These are phyloP conservation scores for Apantesis nais DNA, from an alignment of 2,888 invertebrate species.

Conservation along the genomic window DNA sequence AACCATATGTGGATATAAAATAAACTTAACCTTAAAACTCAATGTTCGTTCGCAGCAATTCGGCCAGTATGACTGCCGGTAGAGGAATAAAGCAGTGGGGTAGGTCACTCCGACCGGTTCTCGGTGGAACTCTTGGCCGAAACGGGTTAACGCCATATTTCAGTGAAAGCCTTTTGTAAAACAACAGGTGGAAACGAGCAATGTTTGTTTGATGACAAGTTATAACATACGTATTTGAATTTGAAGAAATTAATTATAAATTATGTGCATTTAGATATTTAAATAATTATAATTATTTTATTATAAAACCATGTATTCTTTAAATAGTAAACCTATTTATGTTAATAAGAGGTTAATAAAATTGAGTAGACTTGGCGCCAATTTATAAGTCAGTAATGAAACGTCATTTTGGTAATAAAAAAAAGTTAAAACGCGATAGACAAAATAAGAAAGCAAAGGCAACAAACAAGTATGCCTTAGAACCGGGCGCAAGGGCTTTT, in stretches of 20 bases:
- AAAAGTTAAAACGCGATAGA: constrained; percentile 42
- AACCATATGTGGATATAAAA: constrained; percentile 5
- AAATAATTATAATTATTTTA: no score
- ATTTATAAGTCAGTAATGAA: background rate
- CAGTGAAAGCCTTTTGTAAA: constrained; percentile 44
- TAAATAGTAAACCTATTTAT: no score
- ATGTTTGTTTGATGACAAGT: constrained; percentile 4
- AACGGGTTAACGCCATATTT: constrained; percentile 37
- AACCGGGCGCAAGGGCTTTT: constrained; percentile 50
- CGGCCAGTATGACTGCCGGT: constrained; percentile 15
- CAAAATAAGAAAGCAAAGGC: constrained; percentile 45
- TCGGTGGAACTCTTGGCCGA: constrained; percentile 27
- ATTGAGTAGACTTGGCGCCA: no score
- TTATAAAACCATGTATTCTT: no score
- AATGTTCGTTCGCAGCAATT: constrained; percentile 20
- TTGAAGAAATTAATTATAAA: no score
- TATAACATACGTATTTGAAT: no score
- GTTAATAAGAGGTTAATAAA: background rate
- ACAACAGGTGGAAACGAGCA: constrained; percentile 25
- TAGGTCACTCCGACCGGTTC: constrained; percentile 47
- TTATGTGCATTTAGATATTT: no score
- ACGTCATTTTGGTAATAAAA: constrained; percentile 10
- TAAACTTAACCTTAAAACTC: constrained; percentile 18
- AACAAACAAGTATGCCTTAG: constrained; percentile 48
- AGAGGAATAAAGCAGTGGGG: constrained; percentile 37